Conservation (phyloP, 2,888 invertebrate species). For the Scaptomyza tumidula region DNA sequence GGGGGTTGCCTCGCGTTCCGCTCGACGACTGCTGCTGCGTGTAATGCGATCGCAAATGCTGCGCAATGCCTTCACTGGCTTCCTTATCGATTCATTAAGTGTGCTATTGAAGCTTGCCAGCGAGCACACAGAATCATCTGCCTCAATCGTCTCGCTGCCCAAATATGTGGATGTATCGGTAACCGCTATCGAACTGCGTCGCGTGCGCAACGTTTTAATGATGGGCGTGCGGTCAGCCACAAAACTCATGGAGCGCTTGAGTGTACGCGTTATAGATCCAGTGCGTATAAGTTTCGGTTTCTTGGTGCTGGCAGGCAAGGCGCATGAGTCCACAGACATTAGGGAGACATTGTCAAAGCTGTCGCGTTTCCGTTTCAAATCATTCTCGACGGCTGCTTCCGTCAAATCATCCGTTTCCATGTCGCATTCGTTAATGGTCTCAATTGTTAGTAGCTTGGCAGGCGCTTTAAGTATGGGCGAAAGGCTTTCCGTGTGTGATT, state of each 20-base stretch:
- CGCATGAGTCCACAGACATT: constrained; percentile 83
- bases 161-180: constrained; percentile 56
- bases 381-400: constrained; percentile 80
- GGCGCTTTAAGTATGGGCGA: constrained; percentile 80
- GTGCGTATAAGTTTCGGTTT: constrained; percentile 84
- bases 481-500: constrained; percentile 70
- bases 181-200: constrained; percentile 78
- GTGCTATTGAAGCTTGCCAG: constrained; percentile 82
- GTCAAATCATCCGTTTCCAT: constrained; percentile 64
- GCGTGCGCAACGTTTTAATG: constrained; percentile 72
- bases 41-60: constrained; percentile 82
- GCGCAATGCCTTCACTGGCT: constrained; percentile 83
- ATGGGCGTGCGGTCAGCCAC: constrained; percentile 83
- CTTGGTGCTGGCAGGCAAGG: constrained; percentile 81
- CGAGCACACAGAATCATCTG: constrained; percentile 82
- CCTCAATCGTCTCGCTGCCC: constrained; percentile 49
- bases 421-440: constrained; percentile 66
- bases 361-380: constrained; percentile 83
- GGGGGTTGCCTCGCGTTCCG: constrained; percentile 49
- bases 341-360: constrained; percentile 83
- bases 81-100: constrained; percentile 82
- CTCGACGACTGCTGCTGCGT: constrained; percentile 69
- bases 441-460: constrained; percentile 48
- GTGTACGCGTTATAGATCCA: constrained; percentile 83
- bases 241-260: constrained; percentile 84